Evolutionary conservation across 2,888 invertebrate species (phyloP), one percentile per base, ranked within the genome.

Genomic region (Eupithecia tripunctaria): DNA sequence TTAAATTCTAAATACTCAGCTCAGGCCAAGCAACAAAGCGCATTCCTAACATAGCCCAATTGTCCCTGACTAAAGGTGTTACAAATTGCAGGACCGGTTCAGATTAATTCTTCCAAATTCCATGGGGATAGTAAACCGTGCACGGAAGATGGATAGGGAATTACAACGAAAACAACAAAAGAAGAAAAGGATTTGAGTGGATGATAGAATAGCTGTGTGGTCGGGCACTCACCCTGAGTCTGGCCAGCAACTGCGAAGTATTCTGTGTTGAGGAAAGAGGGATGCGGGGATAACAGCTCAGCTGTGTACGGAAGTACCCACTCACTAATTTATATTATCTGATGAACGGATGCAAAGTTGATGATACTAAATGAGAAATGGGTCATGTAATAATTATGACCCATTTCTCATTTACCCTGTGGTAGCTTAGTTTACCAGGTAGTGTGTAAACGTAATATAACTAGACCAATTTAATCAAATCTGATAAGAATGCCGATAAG

Each of bases 211-310:
- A 81, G 74, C 81, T 82, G 82, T 79, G 82, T 83, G 82, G 80
- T 80, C 84, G 89, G 88, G 79, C 88, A 87, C 82, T 88, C 85
- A 89, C 87, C 87, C 87, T 83, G 82, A 7, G 66, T 60, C 79
- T 81, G 41, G 41, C 18, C 56, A 69, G 29, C 7, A 41, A 68
- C 47, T 72, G 18, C 21, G 43, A 38, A 29, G 15, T 72, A 41
- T 65, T 65, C 72, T 72, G 67, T 64, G 78, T 15, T 21, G 79
- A 71, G 76, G 56, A 72, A 68, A 64, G 70, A 73, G 66, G 77
- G 79, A 74, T 74, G 76, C 63, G 80, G 72, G 78, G 80, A 38
- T 56, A 27, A 67, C 71, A 74, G 68, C 72, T 79, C 80, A 83
- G 82, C 82, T 83, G 80, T 78, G 76, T 77, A 79, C 83, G 83